Percentiles rank a stretch among this genome's conserved stretches.
Evolutionary conservation across 2,888 invertebrate species (phyloP).

Genomic region (Copidosoma aretas): DNA sequence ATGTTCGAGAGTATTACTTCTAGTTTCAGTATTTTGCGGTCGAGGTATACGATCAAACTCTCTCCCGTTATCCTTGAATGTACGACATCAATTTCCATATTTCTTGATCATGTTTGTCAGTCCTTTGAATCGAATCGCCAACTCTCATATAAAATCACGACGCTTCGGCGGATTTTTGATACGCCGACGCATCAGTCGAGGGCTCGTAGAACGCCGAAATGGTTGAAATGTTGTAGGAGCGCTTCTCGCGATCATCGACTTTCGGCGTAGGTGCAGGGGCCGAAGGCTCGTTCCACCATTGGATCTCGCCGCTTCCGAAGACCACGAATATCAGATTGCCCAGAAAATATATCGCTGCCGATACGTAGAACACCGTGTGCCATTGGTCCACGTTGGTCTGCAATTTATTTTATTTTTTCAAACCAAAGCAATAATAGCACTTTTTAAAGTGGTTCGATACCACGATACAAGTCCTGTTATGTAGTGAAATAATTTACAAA

Average conservation of each 20-base stretch:
- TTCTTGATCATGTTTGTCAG: too few relatives aligned
- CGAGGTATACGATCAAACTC: too few relatives aligned
- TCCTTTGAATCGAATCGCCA: too few relatives aligned
- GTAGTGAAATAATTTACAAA: too few relatives aligned
- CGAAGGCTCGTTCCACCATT: slow-evolving; percentile 36
- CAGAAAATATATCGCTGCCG: slow-evolving; percentile 68
- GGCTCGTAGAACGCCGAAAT: slow-evolving; percentile 18
- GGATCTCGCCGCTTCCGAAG: slow-evolving; percentile 37
- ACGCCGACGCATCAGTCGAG: neutral
- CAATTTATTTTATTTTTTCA: neutral
- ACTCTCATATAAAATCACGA: neutral
- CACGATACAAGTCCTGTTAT: too few relatives aligned
- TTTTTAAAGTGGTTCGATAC: too few relatives aligned
- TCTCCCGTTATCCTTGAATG: too few relatives aligned
- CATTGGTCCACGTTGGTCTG: slow-evolving; percentile 68
- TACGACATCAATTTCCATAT: too few relatives aligned
- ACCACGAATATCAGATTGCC: slow-evolving; percentile 69
- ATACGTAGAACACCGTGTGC: slow-evolving; percentile 72
- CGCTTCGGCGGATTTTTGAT: slow-evolving; percentile 8
- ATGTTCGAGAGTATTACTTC: too few relatives aligned
- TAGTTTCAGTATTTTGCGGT: too few relatives aligned
- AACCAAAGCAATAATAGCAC: too few relatives aligned
- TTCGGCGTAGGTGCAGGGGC: neutral
- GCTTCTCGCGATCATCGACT: neutral
- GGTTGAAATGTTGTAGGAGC: slow-evolving; percentile 17